phyloP scores from a whole-genome alignment of 2,113 vertebrate species.

The Xerus inauris region DNA sequence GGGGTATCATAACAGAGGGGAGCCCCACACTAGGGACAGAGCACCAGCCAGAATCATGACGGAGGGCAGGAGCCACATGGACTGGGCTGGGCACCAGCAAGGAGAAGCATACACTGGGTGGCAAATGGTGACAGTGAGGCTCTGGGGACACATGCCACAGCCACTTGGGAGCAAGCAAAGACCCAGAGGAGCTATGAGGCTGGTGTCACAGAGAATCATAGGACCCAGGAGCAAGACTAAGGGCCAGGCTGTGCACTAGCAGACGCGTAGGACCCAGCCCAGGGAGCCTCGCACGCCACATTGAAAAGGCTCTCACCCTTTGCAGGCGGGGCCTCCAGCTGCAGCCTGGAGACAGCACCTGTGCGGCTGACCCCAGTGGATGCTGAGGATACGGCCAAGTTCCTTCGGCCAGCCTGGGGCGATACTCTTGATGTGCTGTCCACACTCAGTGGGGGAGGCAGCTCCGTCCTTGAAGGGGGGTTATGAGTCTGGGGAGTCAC shows the following conservation, averaged over 20 bases:
- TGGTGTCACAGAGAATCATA: not conserved
- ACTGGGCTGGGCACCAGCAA: too few species aligned
- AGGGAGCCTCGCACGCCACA: too few species aligned
- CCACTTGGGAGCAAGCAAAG: not conserved
- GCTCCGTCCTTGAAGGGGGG: fast-evolving
- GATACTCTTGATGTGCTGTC: fast-evolving
- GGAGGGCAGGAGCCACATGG: too few species aligned
- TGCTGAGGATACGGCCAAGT: fast-evolving
- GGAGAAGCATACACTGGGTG: too few species aligned
- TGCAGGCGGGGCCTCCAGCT: slow-evolving; percentile 20
- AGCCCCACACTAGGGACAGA: too few species aligned
- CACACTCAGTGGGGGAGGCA: not conserved
- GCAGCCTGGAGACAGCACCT: slow-evolving; percentile 29
- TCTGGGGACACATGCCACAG: not conserved
- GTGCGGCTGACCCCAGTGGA: not conserved
- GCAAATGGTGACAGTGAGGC: too few species aligned
- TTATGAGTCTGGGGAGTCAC: not conserved
- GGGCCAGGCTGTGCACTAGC: not conserved
- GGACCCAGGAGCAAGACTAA: fast-evolving
- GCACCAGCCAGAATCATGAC: too few species aligned
- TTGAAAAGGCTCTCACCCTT: slow-evolving; percentile 77
- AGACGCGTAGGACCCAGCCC: not conserved
- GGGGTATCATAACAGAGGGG: too few species aligned
- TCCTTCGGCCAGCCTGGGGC: not conserved
- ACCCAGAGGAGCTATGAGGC: not conserved